Conservation (phyloP, 2,888 invertebrate genomes). For the Dysmachus trigonus region DNA sequence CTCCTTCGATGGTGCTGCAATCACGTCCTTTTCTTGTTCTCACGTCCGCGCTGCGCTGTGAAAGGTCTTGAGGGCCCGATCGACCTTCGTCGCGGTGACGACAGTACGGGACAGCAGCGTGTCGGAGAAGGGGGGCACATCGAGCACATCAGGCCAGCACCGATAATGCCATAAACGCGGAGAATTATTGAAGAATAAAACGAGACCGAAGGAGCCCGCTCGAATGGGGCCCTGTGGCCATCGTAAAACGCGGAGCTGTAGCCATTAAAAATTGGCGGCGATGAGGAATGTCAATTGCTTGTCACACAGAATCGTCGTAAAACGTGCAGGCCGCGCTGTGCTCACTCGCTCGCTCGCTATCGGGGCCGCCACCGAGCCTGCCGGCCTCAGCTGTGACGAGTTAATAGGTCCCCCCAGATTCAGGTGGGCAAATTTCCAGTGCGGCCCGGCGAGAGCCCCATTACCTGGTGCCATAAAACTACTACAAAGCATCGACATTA, state of each 20-base stretch:
- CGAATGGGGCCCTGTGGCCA: background rate
- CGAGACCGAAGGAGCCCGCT: background rate
- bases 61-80: conserved; percentile 17
- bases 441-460: background rate
- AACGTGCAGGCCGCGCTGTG: background rate
- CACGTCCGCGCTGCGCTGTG: conserved; percentile 9
- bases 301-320: conserved; percentile 44
- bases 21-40: conserved; percentile 37
- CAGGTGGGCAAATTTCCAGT: conserved; percentile 42
- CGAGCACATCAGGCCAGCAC: background rate
- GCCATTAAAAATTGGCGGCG: conserved; percentile 40
- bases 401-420: conserved; percentile 34
- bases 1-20: background rate
- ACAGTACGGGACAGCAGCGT: background rate
- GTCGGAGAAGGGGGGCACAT: background rate
- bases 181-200: conserved; percentile 42
- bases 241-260: conserved; percentile 33
- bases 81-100: conserved; percentile 4
- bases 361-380: background rate
- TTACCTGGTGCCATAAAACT: conserved; percentile 30
- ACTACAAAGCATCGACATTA: conserved; percentile 30
- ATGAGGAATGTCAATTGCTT: conserved; percentile 46
- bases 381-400: conserved; percentile 16
- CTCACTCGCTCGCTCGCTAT: background rate
- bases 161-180: conserved; percentile 43